Conservation (phyloP, 2,797 vertebrate species). For the Enteromius unitaeniatus region DNA sequence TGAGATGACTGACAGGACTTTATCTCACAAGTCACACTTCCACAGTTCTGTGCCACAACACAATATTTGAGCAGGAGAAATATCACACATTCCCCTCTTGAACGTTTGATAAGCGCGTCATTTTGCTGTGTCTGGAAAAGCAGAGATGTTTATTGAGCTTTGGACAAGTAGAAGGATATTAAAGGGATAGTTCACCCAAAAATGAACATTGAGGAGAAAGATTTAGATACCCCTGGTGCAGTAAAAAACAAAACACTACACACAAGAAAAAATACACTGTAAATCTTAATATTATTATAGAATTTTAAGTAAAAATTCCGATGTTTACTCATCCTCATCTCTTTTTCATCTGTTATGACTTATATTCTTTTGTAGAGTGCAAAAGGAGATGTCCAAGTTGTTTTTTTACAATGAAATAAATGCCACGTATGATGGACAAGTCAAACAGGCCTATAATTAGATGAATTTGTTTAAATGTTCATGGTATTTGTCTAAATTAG, state of each 20-base stretch:
- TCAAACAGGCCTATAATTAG: not conserved
- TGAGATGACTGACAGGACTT: slow-evolving; percentile 53
- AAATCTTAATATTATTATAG: not conserved
- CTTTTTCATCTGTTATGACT: not conserved
- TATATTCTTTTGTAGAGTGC: not conserved
- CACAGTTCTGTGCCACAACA: slow-evolving; percentile 57
- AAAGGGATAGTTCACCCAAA: slow-evolving; percentile 6
- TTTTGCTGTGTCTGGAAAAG: slow-evolving; percentile 39
- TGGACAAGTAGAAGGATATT: not conserved
- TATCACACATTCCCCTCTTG: slow-evolving; percentile 53
- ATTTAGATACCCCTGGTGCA: not conserved
- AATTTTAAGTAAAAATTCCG: not conserved
- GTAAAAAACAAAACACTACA: not conserved
- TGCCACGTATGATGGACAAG: not conserved
- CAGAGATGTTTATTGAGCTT: slow-evolving; percentile 27
- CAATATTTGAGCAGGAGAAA: slow-evolving; percentile 57
- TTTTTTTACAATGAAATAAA: not conserved
- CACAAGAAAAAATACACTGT: not conserved
- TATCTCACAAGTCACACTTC: slow-evolving; percentile 61
- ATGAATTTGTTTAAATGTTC: not conserved
- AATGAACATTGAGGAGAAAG: not conserved
- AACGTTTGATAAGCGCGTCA: slow-evolving; percentile 60
- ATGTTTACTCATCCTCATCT: too few species aligned
- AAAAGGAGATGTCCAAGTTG: not conserved
- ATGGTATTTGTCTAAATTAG: not conserved